Evolutionary conservation across 2,888 invertebrate species (phyloP), one percentile per base, ranked within the genome.

Genomic region (Caenorhabditis imperialis): DNA sequence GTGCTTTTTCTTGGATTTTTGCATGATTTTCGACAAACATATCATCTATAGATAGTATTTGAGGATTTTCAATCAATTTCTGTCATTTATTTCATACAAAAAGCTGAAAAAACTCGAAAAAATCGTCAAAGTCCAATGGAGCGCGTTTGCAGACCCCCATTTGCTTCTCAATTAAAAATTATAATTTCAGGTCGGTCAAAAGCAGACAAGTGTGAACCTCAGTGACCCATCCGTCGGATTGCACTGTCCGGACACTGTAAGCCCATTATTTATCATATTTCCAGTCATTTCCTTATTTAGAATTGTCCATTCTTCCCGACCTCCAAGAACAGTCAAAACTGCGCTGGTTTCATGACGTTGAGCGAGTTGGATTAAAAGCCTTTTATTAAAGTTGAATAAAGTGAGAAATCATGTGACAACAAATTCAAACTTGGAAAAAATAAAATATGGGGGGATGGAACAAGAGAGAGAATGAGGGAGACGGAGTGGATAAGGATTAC

Each of bases 301-400:
- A 53, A 16, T 7, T 79, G 78, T 18, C 79, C 76, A 7, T 79
- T 77, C 72, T 71, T 79, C 62, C 76, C 71, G 14, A 77, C 79
- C 3, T 71, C 71, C 22, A 79, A 79, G 54, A 77, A 79, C 73
- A 75, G 75, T 40, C 42, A 45, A 3, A 69, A 79, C 30, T 78
- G 78, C 27, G 58, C 61, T 16, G n/a, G 20, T 8, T 70, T 55
- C 33, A 27, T 54, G 20, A 78, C 78, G 5, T 16, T 47, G 18
- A 65, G 44, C 23, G 60, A 71, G 35, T 16, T 70, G 16, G 75
- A 70, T 14, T 62, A 35, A 16, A 10, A 6, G 10, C 22, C n/a
- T n/a, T 51, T 37, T 35, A 35, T 51, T 51, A 20, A 3, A 33
- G 12, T 8, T 3, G 4, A n/a, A n/a, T 16, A 3, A 18, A 18